phyloP scores from a whole-genome alignment of 1,140 invertebrate genomes.

The Lasioglossum albipes region DNA sequence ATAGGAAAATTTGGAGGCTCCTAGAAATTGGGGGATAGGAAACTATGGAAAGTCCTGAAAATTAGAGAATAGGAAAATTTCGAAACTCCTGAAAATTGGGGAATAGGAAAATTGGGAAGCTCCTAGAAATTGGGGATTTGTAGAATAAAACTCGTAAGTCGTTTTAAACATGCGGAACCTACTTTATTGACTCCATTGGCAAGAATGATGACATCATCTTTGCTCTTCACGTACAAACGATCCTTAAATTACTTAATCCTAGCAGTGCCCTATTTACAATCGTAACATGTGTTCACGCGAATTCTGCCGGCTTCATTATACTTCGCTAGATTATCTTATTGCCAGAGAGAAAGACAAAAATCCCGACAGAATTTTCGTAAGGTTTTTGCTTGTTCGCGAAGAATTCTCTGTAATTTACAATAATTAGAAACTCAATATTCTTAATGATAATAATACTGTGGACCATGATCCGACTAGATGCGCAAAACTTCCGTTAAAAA shows the following conservation, averaged over 20 bases:
- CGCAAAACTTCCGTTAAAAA: background rate
- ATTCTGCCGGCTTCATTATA: background rate
- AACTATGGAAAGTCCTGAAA: background rate
- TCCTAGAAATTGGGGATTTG: background rate
- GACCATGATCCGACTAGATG: background rate
- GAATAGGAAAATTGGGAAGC: too few relatives aligned
- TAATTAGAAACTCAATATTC: background rate
- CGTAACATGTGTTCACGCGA: background rate
- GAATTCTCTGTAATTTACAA: background rate
- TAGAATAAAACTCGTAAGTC: background rate
- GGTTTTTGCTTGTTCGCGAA: background rate
- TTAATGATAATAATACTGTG: slow-evolving; percentile 18
- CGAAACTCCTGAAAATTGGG: too few relatives aligned
- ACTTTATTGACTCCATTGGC: slow-evolving; percentile 60
- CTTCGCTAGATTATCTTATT: background rate
- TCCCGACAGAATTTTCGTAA: slow-evolving; percentile 7
- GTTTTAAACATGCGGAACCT: slow-evolving; percentile 28
- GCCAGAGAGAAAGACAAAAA: background rate
- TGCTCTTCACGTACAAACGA: slow-evolving; percentile 53
- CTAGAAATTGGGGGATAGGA: background rate
- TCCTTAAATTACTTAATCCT: slow-evolving; percentile 43
- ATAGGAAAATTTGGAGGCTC: too few relatives aligned
- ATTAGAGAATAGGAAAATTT: background rate
- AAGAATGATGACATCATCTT: slow-evolving; percentile 19
- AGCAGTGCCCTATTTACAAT: slow-evolving; percentile 46